Percentiles rank a stretch among this genome's conserved stretches.
Conservation (phyloP, 2,113 vertebrate species). For the Synchiropus splendidus region DNA sequence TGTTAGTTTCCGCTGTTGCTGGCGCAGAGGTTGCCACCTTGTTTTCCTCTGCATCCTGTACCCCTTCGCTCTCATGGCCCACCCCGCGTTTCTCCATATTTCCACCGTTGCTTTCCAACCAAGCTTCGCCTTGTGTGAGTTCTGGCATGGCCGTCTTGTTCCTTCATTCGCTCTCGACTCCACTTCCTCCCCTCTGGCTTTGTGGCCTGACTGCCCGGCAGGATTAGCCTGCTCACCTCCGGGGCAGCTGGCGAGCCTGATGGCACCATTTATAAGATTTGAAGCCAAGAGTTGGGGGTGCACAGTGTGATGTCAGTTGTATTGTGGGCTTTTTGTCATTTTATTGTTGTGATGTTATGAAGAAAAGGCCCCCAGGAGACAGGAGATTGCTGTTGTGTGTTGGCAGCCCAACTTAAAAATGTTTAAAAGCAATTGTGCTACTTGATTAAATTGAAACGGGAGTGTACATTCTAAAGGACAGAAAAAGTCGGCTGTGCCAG, state of each 20-base stretch:
- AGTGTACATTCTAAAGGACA: too few species aligned
- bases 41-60: constrained; percentile 52
- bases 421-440: too few species aligned
- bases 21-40: constrained; percentile 35
- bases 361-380: constrained; percentile 25
- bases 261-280: constrained; percentile 64
- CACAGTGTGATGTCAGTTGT: constrained; percentile 4
- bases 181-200: constrained; percentile 45
- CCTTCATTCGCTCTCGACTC: constrained; percentile 29
- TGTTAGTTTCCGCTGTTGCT: constrained; percentile 44
- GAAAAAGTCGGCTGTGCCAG: too few species aligned
- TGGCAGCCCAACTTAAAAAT: too few species aligned
- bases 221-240: constrained; percentile 67
- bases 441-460: too few species aligned
- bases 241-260: constrained; percentile 72
- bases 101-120: constrained; percentile 48
- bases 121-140: constrained; percentile 57
- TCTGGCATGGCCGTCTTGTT: constrained; percentile 52
- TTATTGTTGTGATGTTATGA: constrained; percentile 63
- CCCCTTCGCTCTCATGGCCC: constrained; percentile 49
- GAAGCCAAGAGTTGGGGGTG: constrained; percentile 31
- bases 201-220: constrained; percentile 40
- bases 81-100: constrained; percentile 50
- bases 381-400: too few species aligned
- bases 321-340: constrained; percentile 49